Percentiles rank a stretch among this genome's conserved stretches.
Conservation (phyloP, 1,140 invertebrate species). For the Drepana arcuata region DNA sequence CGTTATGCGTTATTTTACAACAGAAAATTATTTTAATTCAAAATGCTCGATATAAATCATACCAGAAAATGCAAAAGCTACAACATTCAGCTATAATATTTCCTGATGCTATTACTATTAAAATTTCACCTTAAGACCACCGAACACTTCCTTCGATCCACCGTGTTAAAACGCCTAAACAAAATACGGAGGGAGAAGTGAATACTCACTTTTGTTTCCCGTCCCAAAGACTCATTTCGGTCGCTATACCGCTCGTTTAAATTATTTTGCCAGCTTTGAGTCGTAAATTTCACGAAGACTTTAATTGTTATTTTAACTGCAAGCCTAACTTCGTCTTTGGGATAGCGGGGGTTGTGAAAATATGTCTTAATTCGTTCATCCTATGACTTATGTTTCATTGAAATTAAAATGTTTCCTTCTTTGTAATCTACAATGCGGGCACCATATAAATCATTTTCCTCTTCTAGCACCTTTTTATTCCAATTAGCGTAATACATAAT, state of each 20-base stretch:
- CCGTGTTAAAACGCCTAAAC: conserved; percentile 48
- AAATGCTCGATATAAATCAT: conserved; percentile 12
- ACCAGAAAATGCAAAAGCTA: conserved; percentile 47
- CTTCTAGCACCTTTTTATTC: conserved; percentile 18
- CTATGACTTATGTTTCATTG: conserved; percentile 61
- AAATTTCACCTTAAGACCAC: conserved; percentile 56
- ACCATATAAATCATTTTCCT: conserved; percentile 18
- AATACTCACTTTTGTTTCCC: conserved; percentile 60
- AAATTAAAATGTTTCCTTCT: conserved; percentile 34
- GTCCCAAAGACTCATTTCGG: conserved; percentile 50
- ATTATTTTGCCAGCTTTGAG: conserved; percentile 66
- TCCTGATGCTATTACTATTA: conserved; percentile 45
- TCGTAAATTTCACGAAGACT: conserved; percentile 67
- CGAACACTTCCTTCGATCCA: conserved; percentile 32
- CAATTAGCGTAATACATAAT: no score
- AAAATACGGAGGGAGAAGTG: conserved; percentile 27
- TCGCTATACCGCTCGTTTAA: conserved; percentile 50
- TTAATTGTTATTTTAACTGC: conserved; percentile 72
- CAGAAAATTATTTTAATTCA: conserved; percentile 11
- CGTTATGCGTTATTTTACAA: neutral
- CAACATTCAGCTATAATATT: conserved; percentile 49
- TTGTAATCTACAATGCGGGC: conserved; percentile 11
- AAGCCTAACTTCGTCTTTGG: conserved; percentile 55
- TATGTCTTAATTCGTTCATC: conserved; percentile 66
- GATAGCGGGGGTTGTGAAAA: conserved; percentile 45